Percentiles rank a stretch among this genome's conserved stretches.
Conservation (phyloP, 2,113 vertebrate genomes). For the Epinephelus lanceolatus region DNA sequence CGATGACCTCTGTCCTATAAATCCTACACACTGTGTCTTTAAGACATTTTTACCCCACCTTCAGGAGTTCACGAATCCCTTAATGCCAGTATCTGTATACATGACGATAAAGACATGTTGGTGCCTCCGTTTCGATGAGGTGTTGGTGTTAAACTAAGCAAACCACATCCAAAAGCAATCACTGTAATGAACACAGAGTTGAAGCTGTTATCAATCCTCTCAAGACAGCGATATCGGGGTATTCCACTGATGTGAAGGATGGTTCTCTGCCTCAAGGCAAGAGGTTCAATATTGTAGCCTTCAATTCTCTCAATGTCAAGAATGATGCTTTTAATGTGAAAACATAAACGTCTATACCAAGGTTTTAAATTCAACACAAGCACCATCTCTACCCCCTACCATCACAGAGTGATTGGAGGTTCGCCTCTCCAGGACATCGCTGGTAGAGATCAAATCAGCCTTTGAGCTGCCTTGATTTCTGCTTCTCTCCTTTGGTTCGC, state of each 20-base stretch:
- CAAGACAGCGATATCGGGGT: neutral
- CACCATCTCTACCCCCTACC: neutral
- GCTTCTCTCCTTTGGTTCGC: slow-evolving; percentile 42
- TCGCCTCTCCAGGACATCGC: slow-evolving; percentile 26
- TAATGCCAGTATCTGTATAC: too few species aligned
- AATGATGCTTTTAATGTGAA: neutral
- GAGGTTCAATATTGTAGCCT: neutral
- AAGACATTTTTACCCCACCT: too few species aligned
- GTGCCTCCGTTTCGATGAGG: neutral
- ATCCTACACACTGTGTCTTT: too few species aligned
- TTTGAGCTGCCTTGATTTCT: slow-evolving; percentile 61
- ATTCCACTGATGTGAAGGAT: neutral
- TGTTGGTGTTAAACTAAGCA: neutral
- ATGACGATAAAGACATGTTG: too few species aligned
- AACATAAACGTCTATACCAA: neutral
- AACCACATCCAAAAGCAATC: too few species aligned
- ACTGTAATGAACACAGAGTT: too few species aligned
- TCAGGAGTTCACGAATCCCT: too few species aligned
- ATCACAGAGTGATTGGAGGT: slow-evolving; percentile 6
- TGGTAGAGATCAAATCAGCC: slow-evolving; percentile 58
- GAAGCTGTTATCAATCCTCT: neutral
- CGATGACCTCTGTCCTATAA: too few species aligned
- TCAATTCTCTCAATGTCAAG: neutral
- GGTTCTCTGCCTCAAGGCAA: neutral
- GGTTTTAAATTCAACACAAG: slow-evolving; percentile 24